Conservation (phyloP, 2,888 invertebrate species). For the Eupelmus urozonus region DNA sequence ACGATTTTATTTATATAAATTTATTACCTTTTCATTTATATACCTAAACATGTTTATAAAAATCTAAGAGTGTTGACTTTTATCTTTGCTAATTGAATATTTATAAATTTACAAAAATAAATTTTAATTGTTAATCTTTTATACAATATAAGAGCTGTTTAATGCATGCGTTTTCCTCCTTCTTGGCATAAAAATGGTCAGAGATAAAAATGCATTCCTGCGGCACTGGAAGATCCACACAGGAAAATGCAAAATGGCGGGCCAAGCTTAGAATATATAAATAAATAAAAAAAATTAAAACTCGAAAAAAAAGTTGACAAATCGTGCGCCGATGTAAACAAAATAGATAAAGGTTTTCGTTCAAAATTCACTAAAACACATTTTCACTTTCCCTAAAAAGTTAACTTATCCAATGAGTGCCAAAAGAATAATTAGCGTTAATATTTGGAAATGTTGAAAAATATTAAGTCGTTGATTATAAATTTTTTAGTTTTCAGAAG, state of each 20-base stretch:
- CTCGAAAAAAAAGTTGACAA: slow-evolving; percentile 22
- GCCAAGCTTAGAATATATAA: slow-evolving; percentile 45
- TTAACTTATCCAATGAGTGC: background rate
- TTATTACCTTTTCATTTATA: too few relatives aligned
- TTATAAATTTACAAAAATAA: slow-evolving; percentile 1
- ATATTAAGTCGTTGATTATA: background rate
- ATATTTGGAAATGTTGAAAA: background rate
- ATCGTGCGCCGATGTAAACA: slow-evolving; percentile 20
- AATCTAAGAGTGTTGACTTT: background rate
- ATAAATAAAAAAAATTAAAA: slow-evolving; percentile 26
- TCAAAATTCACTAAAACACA: background rate
- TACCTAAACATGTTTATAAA: too few relatives aligned
- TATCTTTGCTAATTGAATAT: slow-evolving; percentile 16
- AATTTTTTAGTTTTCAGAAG: too few relatives aligned
- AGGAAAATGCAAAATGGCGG: slow-evolving; percentile 34
- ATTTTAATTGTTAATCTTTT: background rate
- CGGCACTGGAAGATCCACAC: slow-evolving; percentile 31
- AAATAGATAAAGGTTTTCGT: slow-evolving; percentile 27
- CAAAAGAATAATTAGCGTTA: background rate
- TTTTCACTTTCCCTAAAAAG: background rate
- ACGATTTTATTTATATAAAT: too few relatives aligned
- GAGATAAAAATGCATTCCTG: slow-evolving; percentile 35
- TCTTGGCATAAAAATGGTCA: background rate
- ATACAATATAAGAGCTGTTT: too few relatives aligned
- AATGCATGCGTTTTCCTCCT: slow-evolving; percentile 30